phyloP scores from a whole-genome alignment of 2,888 invertebrate genomes.

The Clostera curtula region DNA sequence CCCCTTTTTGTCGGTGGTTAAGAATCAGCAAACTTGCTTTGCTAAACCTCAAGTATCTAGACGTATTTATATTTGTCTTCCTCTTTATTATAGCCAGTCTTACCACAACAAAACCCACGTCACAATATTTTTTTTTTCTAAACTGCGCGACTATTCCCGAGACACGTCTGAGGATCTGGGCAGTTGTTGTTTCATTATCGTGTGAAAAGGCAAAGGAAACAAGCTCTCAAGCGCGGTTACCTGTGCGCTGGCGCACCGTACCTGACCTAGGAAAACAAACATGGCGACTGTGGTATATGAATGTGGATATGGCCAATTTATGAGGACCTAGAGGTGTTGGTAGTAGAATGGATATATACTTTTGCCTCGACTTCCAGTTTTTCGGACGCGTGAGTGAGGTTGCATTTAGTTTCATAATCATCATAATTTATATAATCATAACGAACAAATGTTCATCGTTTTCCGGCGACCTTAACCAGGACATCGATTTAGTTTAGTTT shows the following conservation, averaged over 20 bases:
- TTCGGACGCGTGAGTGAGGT: too few relatives aligned
- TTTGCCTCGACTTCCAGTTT: too few relatives aligned
- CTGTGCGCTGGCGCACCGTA: conserved; percentile 58
- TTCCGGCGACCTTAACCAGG: too few relatives aligned
- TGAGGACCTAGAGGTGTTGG: too few relatives aligned
- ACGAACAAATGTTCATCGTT: too few relatives aligned
- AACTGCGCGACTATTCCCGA: conserved; percentile 21
- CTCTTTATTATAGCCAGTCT: conserved; percentile 14
- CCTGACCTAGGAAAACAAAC: conserved; percentile 73
- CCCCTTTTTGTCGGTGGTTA: too few relatives aligned
- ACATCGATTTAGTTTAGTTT: too few relatives aligned
- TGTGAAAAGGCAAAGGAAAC: conserved; percentile 56
- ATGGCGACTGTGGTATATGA: conserved; percentile 29
- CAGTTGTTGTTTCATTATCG: conserved; percentile 59
- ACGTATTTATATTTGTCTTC: conserved; percentile 6
- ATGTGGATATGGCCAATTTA: conserved; percentile 38
- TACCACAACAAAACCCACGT: conserved; percentile 15
- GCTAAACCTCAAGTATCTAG: neutral
- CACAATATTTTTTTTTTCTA: conserved; percentile 11
- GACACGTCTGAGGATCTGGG: conserved; percentile 31
- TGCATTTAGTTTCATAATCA: too few relatives aligned
- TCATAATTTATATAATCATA: too few relatives aligned
- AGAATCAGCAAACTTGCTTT: neutral
- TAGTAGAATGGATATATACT: too few relatives aligned
- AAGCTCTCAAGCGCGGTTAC: conserved; percentile 49